These are phyloP conservation scores for Graphium colonna DNA, from an alignment of 2,888 invertebrate genomes.

Conservation along the genomic window DNA sequence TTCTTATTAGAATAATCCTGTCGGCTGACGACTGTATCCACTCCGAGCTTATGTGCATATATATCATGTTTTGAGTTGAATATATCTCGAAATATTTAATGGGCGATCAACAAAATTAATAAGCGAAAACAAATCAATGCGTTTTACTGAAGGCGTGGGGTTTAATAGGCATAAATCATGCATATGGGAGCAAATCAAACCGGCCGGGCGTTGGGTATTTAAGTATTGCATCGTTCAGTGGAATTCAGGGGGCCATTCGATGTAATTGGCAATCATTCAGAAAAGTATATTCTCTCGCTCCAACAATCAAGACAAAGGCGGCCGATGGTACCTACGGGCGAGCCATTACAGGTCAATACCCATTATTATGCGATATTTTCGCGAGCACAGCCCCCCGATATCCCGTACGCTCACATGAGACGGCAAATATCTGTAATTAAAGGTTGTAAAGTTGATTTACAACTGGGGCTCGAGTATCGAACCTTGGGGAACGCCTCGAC, in stretches of 20 bases:
- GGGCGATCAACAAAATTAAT: constrained; percentile 22
- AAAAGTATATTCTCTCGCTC: constrained; percentile 70
- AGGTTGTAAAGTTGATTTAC: constrained; percentile 80
- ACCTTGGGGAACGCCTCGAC: constrained; percentile 65
- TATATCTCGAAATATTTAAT: constrained; percentile 26
- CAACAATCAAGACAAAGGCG: constrained; percentile 77
- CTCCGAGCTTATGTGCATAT: background rate
- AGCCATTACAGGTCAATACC: constrained; percentile 78
- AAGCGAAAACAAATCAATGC: constrained; percentile 32
- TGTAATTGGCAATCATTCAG: constrained; percentile 79
- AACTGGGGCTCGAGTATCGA: constrained; percentile 68
- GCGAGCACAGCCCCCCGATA: constrained; percentile 76
- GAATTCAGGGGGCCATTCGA: constrained; percentile 75
- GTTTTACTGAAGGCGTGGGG: constrained; percentile 40
- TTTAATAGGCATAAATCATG: constrained; percentile 73
- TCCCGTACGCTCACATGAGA: constrained; percentile 73
- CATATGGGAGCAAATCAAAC: constrained; percentile 67
- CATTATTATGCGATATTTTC: constrained; percentile 80
- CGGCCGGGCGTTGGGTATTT: constrained; percentile 46
- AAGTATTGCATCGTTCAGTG: constrained; percentile 64
- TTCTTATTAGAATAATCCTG: constrained; percentile 51
- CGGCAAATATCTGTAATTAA: constrained; percentile 80
- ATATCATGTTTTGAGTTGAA: background rate
- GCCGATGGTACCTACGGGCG: constrained; percentile 76
- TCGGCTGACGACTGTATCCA: constrained; percentile 33